These are phyloP conservation scores for Spodoptera exigua DNA, from an alignment of 2,888 invertebrate species.

Conservation along the genomic window DNA sequence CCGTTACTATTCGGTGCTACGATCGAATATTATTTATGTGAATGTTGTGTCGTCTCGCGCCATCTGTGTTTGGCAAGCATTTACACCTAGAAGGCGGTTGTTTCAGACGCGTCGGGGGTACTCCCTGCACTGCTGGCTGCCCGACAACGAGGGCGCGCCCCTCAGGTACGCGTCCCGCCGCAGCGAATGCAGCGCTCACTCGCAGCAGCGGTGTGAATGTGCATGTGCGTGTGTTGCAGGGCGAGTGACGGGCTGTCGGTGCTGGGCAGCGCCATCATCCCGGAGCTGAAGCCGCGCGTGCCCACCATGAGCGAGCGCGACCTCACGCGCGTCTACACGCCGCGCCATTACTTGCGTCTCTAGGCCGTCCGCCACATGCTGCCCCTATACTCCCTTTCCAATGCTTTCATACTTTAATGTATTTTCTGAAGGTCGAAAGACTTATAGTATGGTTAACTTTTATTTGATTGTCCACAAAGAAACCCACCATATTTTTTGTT, in stretches of 20 bases:
- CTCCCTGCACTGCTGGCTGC: constrained; percentile 88
- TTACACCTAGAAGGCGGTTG: constrained; percentile 85
- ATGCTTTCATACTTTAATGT: neutral
- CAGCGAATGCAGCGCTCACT: too few relatives aligned
- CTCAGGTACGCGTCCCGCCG: constrained; percentile 62
- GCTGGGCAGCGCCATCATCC: constrained; percentile 88
- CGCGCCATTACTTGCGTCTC: constrained; percentile 65
- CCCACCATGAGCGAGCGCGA: constrained; percentile 90
- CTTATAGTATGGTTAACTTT: constrained; percentile 14
- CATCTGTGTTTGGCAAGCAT: constrained; percentile 51
- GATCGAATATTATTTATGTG: neutral
- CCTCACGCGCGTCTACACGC: constrained; percentile 80
- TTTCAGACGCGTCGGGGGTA: constrained; percentile 87
- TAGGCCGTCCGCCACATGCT: constrained; percentile 17
- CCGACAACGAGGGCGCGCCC: constrained; percentile 71
- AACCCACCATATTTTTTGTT: too few relatives aligned
- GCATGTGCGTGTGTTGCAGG: constrained; percentile 58
- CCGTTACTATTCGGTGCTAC: too few relatives aligned
- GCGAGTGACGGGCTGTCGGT: constrained; percentile 82
- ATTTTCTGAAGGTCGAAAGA: neutral
- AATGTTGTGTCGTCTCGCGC: constrained; percentile 9
- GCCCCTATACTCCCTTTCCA: too few relatives aligned
- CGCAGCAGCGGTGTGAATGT: too few relatives aligned
- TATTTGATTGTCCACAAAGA: too few relatives aligned
- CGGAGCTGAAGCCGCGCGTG: constrained; percentile 88